Conservation (phyloP, 2,113 vertebrate species). For the Ornithorhynchus anatinus region DNA sequence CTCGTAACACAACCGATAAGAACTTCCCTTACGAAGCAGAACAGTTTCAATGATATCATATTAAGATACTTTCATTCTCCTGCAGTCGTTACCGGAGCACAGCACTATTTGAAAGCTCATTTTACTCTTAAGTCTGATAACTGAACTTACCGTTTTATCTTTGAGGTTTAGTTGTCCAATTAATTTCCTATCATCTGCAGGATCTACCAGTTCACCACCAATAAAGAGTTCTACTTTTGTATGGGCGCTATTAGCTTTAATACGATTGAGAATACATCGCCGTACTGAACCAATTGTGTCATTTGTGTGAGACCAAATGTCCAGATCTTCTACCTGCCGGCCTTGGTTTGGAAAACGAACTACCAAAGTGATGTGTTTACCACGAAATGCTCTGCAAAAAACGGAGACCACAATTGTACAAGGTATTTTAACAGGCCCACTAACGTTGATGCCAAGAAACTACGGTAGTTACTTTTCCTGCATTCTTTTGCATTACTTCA, state of each 20-base stretch:
- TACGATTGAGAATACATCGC: conserved; percentile 93
- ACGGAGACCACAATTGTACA: not conserved
- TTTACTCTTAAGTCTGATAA: not conserved
- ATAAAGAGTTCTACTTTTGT: conserved; percentile 98
- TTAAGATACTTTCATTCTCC: not conserved
- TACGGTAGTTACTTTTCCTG: not conserved
- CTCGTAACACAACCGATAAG: not conserved
- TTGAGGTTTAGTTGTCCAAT: conserved; percentile 98
- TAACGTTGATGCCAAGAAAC: conserved; percentile 1
- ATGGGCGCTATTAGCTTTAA: conserved; percentile 96
- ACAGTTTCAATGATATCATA: not conserved
- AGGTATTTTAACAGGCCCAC: not conserved
- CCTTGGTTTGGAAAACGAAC: conserved; percentile 99
- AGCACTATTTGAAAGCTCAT: not conserved
- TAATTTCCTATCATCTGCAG: conserved; percentile 94
- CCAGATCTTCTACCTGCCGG: conserved; percentile 95
- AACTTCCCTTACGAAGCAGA: not conserved
- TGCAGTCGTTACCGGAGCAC: not conserved
- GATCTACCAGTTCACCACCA: conserved; percentile 96
- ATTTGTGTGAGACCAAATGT: conserved; percentile 98
- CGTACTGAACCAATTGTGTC: conserved; percentile 98
- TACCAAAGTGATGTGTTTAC: conserved; percentile 95
- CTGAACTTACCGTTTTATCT: conserved; percentile 91
- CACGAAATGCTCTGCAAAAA: conserved; percentile 90
- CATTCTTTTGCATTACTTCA: too few species aligned